These are phyloP conservation scores for Parauchenoglanis punctatus DNA, from an alignment of 2,797 vertebrate genomes.

Conservation along the genomic window DNA sequence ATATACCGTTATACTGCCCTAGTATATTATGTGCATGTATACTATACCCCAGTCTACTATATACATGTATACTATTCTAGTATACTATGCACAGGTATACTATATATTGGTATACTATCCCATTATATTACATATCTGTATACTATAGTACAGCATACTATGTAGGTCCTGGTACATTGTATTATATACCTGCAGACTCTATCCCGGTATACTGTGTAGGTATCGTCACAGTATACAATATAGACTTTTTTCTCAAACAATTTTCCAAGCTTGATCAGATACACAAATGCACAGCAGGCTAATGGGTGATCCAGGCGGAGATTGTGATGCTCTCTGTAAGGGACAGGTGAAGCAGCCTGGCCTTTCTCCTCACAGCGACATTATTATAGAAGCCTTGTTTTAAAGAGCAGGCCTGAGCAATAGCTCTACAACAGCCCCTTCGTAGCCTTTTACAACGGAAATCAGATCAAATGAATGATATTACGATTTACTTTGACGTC, in stretches of 20 bases:
- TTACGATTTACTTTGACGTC: no score
- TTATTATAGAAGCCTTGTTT: not conserved
- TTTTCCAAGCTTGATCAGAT: not conserved
- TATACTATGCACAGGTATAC: not conserved
- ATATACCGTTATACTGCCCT: not conserved
- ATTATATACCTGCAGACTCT: no score
- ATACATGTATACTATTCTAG: not conserved
- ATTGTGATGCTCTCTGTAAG: not conserved
- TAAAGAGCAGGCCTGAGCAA: not conserved
- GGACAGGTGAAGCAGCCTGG: slow-evolving; percentile 1
- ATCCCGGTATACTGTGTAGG: no score
- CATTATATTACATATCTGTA: not conserved
- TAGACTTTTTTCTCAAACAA: not conserved
- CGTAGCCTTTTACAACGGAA: not conserved
- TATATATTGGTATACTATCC: not conserved
- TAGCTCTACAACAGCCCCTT: not conserved
- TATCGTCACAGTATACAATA: not conserved
- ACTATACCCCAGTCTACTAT: not conserved
- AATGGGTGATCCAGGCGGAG: not conserved
- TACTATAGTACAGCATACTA: not conserved
- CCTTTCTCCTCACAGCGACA: slow-evolving; percentile 1
- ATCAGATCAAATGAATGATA: not conserved
- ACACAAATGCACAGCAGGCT: not conserved
- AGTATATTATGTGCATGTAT: not conserved
- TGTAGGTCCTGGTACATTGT: not conserved